Conservation (phyloP, 1,140 invertebrate species). For the Eupeodes corollae region DNA sequence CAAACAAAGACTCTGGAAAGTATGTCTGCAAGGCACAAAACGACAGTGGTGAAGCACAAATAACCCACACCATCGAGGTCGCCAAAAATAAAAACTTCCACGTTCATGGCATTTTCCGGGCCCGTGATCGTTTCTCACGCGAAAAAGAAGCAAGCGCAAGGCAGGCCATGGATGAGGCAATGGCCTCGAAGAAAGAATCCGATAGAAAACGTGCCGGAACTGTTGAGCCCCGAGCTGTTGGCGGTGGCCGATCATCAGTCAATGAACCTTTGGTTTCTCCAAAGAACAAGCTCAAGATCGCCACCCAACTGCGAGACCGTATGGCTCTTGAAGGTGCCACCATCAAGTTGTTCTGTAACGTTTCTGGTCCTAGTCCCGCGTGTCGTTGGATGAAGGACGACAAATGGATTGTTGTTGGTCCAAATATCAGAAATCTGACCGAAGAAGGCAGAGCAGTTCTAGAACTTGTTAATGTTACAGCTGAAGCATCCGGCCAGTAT, state of each 20-base stretch:
- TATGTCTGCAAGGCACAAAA: conserved; percentile 55
- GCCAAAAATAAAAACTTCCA: conserved; percentile 31
- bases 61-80: conserved; percentile 29
- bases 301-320: conserved; percentile 65
- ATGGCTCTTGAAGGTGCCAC: conserved; percentile 61
- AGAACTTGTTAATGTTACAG: conserved; percentile 21
- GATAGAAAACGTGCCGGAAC: conserved; percentile 26
- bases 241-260: conserved; percentile 19
- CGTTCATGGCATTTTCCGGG: conserved; percentile 31
- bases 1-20: conserved; percentile 45
- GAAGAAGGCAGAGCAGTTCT: conserved; percentile 32
- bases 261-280: conserved; percentile 23
- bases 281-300: conserved; percentile 46
- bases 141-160: conserved; percentile 25
- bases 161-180: conserved; percentile 24
- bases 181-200: conserved; percentile 27
- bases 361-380: conserved; percentile 66
- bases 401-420: conserved; percentile 29
- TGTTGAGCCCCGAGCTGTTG: conserved; percentile 19
- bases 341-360: conserved; percentile 71
- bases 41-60: conserved; percentile 48
- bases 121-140: conserved; percentile 23
- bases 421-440: conserved; percentile 25
- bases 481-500: conserved; percentile 28
- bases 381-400: conserved; percentile 79